phyloP scores from a whole-genome alignment of 2,113 vertebrate species.

The Orientallactaga bullata region DNA sequence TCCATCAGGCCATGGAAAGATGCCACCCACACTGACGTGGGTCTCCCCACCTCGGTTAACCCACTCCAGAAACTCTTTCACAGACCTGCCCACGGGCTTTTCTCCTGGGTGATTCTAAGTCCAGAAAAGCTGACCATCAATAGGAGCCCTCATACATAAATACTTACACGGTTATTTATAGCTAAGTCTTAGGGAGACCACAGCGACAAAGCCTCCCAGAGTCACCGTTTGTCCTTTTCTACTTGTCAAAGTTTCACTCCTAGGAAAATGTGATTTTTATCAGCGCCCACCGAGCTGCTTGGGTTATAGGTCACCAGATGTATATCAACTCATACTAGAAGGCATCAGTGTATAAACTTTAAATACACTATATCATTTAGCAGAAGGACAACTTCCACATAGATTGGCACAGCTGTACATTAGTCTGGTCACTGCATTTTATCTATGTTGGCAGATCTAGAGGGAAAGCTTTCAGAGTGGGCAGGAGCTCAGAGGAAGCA shows the following conservation, averaged over 20 bases:
- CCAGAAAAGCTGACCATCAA: too few relatives aligned
- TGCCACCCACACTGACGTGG: too few relatives aligned
- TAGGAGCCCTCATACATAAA: too few relatives aligned
- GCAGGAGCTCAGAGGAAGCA: not conserved
- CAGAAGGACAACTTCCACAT: not conserved
- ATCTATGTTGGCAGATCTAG: not conserved
- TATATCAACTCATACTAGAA: not conserved
- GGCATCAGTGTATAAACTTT: not conserved
- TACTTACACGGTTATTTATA: not conserved
- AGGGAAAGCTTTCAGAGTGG: not conserved
- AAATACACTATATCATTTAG: not conserved
- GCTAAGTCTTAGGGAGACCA: not conserved
- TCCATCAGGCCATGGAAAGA: too few relatives aligned
- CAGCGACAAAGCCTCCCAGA: not conserved
- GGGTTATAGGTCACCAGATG: not conserved
- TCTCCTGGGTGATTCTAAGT: too few relatives aligned
- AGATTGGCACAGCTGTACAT: not conserved
- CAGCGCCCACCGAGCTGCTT: not conserved
- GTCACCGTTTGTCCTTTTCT: not conserved
- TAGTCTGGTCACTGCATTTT: not conserved
- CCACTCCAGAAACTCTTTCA: too few relatives aligned
- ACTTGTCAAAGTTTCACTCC: not conserved
- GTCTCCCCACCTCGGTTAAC: too few relatives aligned
- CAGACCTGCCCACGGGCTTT: too few relatives aligned
- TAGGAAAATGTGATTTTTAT: conserved; percentile 13